Base-by-base conservation (phyloP, 2,888 invertebrate species). In the Eubasilissa splendida region DNA sequence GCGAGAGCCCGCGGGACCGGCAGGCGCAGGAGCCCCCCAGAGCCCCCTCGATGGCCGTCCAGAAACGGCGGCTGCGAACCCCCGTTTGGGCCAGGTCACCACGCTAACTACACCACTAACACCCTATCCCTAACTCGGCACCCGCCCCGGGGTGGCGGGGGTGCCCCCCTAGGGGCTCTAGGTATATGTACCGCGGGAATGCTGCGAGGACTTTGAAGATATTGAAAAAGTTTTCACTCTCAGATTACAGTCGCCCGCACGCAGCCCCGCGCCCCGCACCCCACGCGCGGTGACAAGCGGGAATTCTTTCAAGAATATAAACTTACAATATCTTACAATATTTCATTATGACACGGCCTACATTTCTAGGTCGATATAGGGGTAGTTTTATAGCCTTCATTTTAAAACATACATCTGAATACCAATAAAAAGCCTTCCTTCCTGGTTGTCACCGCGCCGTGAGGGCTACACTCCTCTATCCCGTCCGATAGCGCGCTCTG, bases 21-120 rank as follows among this genome's bases (percentile, higher is more conserved):
- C 22, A 22, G 22, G 22, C 22, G 86, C 85, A 85, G 86, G 86
- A 86, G 85, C 87, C 86, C 86, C 88, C 85, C 86, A 86, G 87
- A 85, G 86, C 87, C 85, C 85, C 79, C 31, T 66, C 81, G 87
- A 88, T 89, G 87, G 91, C 93, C 85, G 91, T 92, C 84, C 94
- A 93, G 91, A 93, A 92, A 90, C 93, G 95, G 89, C 93, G 94
- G 86, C 93, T 95, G 88, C 93, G 95, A 90, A 94, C 95, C 87
- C 95, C 95, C 87, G 93, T 95, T 89, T 95, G 95, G 95, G 94
- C 95, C 90, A 93, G 94, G 91, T 94, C 93, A 89, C 74, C 71
- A 82, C 78, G 53, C 11, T 66, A 77, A 68, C 71, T 60, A 60
- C 71, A 53, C 52, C 65, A 31, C 78, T 68, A 77, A 56, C 56